These are phyloP conservation scores for Naso thynnoides DNA, from an alignment of 2,797 vertebrate species.

Conservation along the genomic window DNA sequence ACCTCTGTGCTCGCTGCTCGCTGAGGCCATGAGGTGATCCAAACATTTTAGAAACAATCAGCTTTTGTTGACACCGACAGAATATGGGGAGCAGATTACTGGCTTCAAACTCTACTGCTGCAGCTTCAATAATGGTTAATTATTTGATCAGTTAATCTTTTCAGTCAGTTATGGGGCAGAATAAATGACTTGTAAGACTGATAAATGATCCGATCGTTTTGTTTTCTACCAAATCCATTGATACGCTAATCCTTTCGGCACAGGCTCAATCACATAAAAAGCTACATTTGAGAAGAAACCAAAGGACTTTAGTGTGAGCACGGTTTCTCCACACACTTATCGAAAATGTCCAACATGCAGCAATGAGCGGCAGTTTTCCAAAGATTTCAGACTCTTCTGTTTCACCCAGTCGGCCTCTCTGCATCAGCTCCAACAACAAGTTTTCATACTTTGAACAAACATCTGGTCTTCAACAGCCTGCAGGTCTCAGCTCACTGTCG, in stretches of 20 bases:
- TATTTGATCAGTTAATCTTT: neutral
- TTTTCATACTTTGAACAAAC: constrained; percentile 9
- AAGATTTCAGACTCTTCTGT: neutral
- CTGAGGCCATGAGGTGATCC: too few relatives aligned
- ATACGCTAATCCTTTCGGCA: too few relatives aligned
- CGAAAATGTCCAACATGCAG: neutral
- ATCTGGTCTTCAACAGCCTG: constrained; percentile 46
- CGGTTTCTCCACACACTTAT: neutral
- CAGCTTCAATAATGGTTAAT: neutral
- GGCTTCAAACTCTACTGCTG: neutral
- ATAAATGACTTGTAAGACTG: neutral
- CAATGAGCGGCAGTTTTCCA: neutral
- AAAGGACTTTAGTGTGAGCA: neutral
- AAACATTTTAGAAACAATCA: too few relatives aligned
- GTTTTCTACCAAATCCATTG: too few relatives aligned
- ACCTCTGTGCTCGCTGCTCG: too few relatives aligned
- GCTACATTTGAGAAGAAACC: too few relatives aligned
- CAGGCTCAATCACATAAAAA: too few relatives aligned
- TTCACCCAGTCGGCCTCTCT: neutral
- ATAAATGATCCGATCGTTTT: too few relatives aligned
- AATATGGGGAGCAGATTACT: neutral
- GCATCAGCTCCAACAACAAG: constrained; percentile 36
- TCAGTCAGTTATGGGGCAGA: neutral
- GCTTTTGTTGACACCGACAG: neutral
- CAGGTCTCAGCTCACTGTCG: constrained; percentile 25